A percentile compares a stretch with the other conserved stretches of the same genome.
phyloP scores from a whole-genome alignment of 1,140 invertebrate genomes.

The Danaus plexippus region DNA sequence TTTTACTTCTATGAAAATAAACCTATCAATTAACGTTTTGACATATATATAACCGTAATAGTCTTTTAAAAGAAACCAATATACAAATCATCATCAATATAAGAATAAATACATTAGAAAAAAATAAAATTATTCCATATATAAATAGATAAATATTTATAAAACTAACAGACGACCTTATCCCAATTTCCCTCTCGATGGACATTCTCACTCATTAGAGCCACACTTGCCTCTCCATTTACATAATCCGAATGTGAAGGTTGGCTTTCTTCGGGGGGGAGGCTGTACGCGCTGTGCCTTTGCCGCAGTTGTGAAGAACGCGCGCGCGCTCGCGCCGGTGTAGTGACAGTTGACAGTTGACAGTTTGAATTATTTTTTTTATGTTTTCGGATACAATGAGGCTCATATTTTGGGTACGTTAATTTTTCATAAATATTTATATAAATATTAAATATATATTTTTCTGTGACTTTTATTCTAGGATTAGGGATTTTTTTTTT shows the following conservation, averaged over 20 bases:
- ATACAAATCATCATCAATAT: no score
- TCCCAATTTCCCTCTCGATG: conserved; percentile 37
- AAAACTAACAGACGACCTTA: conserved; percentile 25
- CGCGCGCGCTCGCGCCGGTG: conserved; percentile 59
- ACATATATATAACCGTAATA: no score
- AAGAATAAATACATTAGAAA: conserved; percentile 3
- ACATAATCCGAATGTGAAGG: conserved; percentile 68
- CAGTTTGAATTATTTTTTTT: conserved; percentile 31
- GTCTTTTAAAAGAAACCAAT: no score
- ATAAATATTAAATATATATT: conserved; percentile 27
- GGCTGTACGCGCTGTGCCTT: conserved; percentile 34
- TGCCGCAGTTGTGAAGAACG: conserved; percentile 48
- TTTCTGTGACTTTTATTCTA: not conserved
- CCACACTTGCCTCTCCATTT: conserved; percentile 51
- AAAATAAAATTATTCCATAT: conserved; percentile 10
- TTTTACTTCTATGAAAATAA: conserved; percentile 3
- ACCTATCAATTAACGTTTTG: not conserved
- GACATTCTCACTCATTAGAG: conserved; percentile 25
- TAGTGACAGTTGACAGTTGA: conserved; percentile 38
- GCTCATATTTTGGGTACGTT: conserved; percentile 62
- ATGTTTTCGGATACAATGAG: conserved; percentile 62
- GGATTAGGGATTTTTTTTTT: not conserved
- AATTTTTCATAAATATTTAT: conserved; percentile 38
- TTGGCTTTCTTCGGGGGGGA: conserved; percentile 61
- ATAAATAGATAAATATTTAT: not conserved